These are phyloP conservation scores for Lomographa bimaculata DNA, from an alignment of 2,888 invertebrate species.

Conservation along the genomic window DNA sequence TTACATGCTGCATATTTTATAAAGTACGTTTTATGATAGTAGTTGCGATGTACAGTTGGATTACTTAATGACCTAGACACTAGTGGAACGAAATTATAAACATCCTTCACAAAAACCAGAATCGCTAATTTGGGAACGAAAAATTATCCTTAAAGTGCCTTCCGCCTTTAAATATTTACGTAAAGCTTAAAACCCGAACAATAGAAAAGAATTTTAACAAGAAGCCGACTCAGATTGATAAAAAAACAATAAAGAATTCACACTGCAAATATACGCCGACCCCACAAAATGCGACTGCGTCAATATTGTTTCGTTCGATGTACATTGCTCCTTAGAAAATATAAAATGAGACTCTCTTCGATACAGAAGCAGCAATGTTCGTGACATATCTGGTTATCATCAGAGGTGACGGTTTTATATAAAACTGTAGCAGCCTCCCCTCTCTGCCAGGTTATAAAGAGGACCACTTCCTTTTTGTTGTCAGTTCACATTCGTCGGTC, in stretches of 20 bases:
- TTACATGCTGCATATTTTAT: no score
- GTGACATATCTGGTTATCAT: background rate
- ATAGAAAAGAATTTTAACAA: slow-evolving; percentile 23
- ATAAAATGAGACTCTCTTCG: background rate
- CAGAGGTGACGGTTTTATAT: slow-evolving; percentile 18
- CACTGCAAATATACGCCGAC: slow-evolving; percentile 31
- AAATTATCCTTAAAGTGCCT: slow-evolving; percentile 11
- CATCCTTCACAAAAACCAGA: slow-evolving; percentile 9
- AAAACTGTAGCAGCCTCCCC: slow-evolving; percentile 38
- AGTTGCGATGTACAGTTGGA: no score
- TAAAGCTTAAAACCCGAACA: slow-evolving; percentile 12
- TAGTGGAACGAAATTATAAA: slow-evolving; percentile 27
- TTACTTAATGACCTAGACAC: no score
- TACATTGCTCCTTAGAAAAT: slow-evolving; percentile 22
- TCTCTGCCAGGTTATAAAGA: slow-evolving; percentile 52
- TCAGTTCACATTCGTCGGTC: slow-evolving; percentile 49
- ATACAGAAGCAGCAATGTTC: slow-evolving; percentile 13
- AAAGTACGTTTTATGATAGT: no score
- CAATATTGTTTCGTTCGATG: slow-evolving; percentile 1
- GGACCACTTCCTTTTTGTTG: slow-evolving; percentile 38
- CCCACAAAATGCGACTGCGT: slow-evolving; percentile 17
- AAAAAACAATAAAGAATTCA: slow-evolving; percentile 33
- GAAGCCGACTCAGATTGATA: slow-evolving; percentile 17
- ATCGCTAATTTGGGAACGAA: slow-evolving; percentile 16
- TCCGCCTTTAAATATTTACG: slow-evolving; percentile 10